A percentile compares a stretch with the other conserved stretches of the same genome.
phyloP scores from a whole-genome alignment of 2,888 invertebrate genomes.

The Taenaris catops region DNA sequence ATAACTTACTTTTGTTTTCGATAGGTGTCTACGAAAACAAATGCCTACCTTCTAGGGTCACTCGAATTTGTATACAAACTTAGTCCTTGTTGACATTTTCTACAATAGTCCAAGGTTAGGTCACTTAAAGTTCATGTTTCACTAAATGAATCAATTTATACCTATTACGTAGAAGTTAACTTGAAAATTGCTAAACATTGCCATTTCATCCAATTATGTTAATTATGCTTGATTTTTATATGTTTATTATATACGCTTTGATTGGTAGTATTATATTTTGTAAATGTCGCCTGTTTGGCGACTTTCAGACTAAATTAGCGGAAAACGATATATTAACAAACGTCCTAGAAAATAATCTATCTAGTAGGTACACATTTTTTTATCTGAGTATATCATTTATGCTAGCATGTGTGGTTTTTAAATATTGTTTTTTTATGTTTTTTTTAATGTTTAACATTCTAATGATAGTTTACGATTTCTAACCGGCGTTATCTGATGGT shows the following conservation, averaged over 20 bases:
- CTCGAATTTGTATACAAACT: too few species aligned
- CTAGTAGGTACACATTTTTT: too few species aligned
- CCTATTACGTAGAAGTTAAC: constrained; percentile 5
- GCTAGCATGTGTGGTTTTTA: too few species aligned
- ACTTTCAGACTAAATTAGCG: constrained; percentile 18
- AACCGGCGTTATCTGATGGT: too few species aligned
- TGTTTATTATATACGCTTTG: constrained; percentile 15
- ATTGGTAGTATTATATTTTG: constrained; percentile 14
- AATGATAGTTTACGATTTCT: too few species aligned
- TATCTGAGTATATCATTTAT: too few species aligned
- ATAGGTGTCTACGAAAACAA: too few species aligned
- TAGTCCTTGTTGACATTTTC: too few species aligned
- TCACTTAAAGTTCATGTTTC: constrained; percentile 31
- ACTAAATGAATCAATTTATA: constrained; percentile 8
- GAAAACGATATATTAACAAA: constrained; percentile 4
- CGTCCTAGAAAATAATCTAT: neutral
- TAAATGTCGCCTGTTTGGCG: constrained; percentile 19
- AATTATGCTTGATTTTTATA: constrained; percentile 21
- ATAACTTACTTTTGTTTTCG: too few species aligned
- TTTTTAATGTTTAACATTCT: too few species aligned
- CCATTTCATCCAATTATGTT: constrained; percentile 23
- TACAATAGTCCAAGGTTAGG: constrained; percentile 40
- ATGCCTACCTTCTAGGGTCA: too few species aligned
- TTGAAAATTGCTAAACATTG: constrained; percentile 15
- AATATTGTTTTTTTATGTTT: too few species aligned